phyloP scores from a whole-genome alignment of 2,797 vertebrate species.

The Pachyuromys duprasi region DNA sequence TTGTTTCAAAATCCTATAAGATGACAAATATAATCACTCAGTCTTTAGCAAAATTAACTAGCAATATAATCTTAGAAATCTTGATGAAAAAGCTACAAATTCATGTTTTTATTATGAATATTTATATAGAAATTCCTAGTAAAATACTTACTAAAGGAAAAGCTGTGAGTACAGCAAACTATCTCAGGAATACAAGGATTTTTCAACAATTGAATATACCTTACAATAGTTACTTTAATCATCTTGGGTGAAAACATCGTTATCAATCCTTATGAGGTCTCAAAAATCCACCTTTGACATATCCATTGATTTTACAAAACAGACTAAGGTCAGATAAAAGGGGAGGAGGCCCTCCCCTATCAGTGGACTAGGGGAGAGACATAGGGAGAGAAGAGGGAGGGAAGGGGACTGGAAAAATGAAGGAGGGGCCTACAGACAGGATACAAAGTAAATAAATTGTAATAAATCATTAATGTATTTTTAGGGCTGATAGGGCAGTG shows the following conservation, averaged over 20 bases:
- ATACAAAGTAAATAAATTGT: too few relatives aligned
- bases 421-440: too few relatives aligned
- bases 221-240: background rate
- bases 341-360: too few relatives aligned
- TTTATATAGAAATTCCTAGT: background rate
- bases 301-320: background rate
- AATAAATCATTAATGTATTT: background rate
- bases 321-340: too few relatives aligned
- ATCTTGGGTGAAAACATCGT: background rate
- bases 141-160: background rate
- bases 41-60: background rate
- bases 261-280: background rate
- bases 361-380: too few relatives aligned
- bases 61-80: background rate
- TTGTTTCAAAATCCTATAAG: background rate
- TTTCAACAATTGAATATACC: background rate
- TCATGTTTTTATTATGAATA: background rate
- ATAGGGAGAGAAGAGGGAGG: too few relatives aligned
- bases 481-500: background rate
- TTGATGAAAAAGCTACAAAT: background rate
- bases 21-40: background rate
- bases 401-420: too few relatives aligned
- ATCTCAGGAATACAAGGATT: background rate
- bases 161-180: background rate
- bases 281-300: background rate